Percentiles rank a stretch among this genome's conserved stretches.
These are phyloP conservation scores for Guaruba guarouba DNA, from an alignment of 2,113 vertebrate genomes.

Conservation along the genomic window DNA sequence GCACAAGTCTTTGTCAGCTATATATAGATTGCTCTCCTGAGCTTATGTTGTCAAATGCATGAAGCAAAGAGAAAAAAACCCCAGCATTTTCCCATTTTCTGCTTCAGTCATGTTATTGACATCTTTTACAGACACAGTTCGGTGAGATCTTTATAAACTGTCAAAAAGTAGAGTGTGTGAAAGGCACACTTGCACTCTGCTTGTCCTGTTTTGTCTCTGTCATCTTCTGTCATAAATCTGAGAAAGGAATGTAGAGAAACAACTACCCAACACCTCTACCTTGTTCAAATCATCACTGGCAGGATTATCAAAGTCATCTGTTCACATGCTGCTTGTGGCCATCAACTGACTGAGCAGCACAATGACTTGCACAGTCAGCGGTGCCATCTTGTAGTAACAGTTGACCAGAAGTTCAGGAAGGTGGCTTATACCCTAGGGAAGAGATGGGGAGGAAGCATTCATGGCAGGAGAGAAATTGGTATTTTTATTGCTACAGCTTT, in stretches of 20 bases:
- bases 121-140: background rate
- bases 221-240: background rate
- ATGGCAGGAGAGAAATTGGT: background rate
- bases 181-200: background rate
- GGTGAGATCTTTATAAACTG: background rate
- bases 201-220: background rate
- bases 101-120: background rate
- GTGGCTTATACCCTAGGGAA: background rate
- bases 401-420: background rate
- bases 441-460: background rate
- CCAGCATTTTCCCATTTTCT: background rate
- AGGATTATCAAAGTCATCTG: background rate
- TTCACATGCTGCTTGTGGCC: background rate
- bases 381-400: background rate
- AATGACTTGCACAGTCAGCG: background rate
- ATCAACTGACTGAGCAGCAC: background rate
- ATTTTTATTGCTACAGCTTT: background rate
- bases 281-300: background rate
- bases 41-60: background rate
- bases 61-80: background rate
- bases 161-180: background rate
- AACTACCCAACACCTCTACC: background rate
- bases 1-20: background rate
- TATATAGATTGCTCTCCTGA: background rate
- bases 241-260: background rate